Evolutionary conservation across 2,113 vertebrate genomes (phyloP).

Genomic region (Lepus americanus): DNA sequence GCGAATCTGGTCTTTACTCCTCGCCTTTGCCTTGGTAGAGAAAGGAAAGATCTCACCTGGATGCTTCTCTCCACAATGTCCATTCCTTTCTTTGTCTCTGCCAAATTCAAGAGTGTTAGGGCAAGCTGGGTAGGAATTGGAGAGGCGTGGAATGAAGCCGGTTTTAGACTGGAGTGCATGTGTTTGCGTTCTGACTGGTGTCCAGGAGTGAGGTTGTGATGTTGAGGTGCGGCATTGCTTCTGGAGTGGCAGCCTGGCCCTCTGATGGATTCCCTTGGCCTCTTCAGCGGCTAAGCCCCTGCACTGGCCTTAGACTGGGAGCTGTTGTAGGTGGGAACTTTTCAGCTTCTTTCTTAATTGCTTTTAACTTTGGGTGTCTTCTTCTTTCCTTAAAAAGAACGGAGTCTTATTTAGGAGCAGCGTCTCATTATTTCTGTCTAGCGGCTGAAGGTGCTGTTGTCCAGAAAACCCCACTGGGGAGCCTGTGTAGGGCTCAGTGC

Average conservation of each 20-base stretch:
- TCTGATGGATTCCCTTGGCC: neutral
- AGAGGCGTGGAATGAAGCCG: neutral
- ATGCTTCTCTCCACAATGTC: neutral
- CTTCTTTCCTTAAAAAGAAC: constrained; percentile 53
- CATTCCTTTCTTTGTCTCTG: constrained; percentile 16
- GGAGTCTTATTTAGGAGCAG: constrained; percentile 16
- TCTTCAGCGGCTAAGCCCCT: neutral
- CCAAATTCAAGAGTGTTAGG: constrained; percentile 24
- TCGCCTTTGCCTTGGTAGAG: constrained; percentile 7
- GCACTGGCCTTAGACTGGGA: neutral
- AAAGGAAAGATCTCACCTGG: constrained; percentile 30
- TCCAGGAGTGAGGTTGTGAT: neutral
- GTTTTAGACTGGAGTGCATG: neutral
- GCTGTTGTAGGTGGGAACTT: neutral
- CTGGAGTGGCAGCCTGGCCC: neutral
- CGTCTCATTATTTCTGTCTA: neutral
- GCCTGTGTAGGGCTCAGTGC: too few species aligned
- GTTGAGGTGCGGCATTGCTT: neutral
- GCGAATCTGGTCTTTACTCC: neutral
- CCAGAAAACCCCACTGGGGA: neutral
- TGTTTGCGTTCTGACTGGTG: neutral
- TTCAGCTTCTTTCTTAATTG: constrained; percentile 6
- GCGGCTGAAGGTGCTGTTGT: neutral
- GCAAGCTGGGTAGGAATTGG: neutral
- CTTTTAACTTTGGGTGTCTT: neutral